Conservation (phyloP, 2,888 invertebrate species). For the Callinectes sapidus region DNA sequence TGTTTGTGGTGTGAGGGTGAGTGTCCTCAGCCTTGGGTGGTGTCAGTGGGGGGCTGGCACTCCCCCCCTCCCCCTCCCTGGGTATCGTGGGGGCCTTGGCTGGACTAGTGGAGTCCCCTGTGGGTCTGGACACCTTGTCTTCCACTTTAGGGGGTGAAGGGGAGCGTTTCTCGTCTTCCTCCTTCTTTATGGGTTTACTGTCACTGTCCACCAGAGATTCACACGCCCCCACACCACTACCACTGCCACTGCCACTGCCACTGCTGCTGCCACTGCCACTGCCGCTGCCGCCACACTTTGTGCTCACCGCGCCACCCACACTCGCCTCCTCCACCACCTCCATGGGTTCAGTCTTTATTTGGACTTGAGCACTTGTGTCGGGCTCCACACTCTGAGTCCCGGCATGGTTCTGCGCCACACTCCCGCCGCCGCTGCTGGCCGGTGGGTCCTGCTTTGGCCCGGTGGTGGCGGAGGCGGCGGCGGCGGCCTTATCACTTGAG, state of each 20-base stretch:
- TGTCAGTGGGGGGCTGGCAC: not conserved
- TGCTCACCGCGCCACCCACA: constrained; percentile 36
- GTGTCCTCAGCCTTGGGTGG: not conserved
- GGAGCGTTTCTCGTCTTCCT: not conserved
- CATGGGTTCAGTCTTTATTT: constrained; percentile 56
- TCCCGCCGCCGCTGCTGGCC: not conserved
- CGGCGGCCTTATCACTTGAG: constrained; percentile 41
- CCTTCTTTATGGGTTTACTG: constrained; percentile 28
- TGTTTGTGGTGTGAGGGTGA: not conserved
- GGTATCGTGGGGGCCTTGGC: constrained; percentile 48
- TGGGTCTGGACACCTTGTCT: constrained; percentile 7
- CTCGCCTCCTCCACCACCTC: constrained; percentile 38
- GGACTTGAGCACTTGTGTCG: constrained; percentile 51
- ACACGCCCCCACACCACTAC: constrained; percentile 16
- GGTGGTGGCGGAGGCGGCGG: no score
- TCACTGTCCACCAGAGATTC: constrained; percentile 52
- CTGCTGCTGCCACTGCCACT: no score
- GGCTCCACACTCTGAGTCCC: constrained; percentile 47
- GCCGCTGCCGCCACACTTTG: constrained; percentile 51
- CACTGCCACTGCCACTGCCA: constrained; percentile 12
- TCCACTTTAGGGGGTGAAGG: constrained; percentile 7
- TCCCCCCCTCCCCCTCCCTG: constrained; percentile 26
- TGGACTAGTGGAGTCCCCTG: constrained; percentile 28
- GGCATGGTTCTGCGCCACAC: not conserved
- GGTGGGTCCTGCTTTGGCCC: constrained; percentile 34